Percentiles rank a stretch among this genome's conserved stretches.
These are phyloP conservation scores for Fregata magnificens DNA, from an alignment of 2,113 vertebrate species.

Conservation along the genomic window DNA sequence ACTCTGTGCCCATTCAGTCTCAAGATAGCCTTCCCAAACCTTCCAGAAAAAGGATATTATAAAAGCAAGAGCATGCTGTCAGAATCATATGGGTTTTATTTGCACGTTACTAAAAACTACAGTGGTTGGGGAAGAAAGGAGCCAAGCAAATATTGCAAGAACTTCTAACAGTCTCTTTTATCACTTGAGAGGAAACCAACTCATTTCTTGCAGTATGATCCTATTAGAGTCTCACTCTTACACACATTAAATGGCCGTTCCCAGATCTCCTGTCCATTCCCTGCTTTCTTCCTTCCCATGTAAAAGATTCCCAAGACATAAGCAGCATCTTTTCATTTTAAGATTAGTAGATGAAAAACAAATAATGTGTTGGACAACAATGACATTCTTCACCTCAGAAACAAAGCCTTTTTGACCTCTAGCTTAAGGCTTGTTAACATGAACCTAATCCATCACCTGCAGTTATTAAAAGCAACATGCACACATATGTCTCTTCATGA, in stretches of 20 bases:
- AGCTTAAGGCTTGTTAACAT: neutral
- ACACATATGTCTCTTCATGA: neutral
- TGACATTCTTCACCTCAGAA: neutral
- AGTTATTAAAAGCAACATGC: neutral
- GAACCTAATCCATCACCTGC: neutral
- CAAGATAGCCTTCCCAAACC: neutral
- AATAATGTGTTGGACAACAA: neutral
- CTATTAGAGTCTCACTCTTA: neutral
- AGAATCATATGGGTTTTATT: neutral
- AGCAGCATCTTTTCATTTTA: constrained; percentile 17
- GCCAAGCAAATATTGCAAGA: neutral
- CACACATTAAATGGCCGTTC: neutral
- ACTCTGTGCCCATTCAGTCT: neutral
- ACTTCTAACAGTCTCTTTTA: neutral
- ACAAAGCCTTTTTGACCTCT: neutral
- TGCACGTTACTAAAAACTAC: neutral
- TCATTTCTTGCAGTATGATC: neutral
- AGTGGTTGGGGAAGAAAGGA: neutral
- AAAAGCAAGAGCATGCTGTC: neutral
- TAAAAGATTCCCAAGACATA: constrained; percentile 28
- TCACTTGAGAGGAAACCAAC: neutral
- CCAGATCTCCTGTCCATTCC: neutral
- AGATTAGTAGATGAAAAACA: constrained; percentile 20
- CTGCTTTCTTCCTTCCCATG: neutral
- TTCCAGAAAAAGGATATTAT: neutral